Conservation (phyloP, 53 echinoderm and acorn worm species). For the Holothuria leucospilota region DNA sequence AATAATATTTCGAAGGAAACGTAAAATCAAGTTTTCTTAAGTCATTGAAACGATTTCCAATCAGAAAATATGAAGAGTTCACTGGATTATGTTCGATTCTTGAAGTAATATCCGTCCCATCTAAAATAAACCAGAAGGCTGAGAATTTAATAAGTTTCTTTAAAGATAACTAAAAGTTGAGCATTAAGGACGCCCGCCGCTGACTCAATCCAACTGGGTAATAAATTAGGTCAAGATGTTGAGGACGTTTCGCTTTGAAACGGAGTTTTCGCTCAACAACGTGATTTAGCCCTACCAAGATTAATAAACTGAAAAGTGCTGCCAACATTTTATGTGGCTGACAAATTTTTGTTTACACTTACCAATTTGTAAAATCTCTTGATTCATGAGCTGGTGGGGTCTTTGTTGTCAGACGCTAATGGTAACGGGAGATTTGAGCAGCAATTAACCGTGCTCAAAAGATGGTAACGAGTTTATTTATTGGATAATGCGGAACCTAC, state of each 20-base stretch:
- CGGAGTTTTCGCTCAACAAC: slow-evolving; percentile 39
- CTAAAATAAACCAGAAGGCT: too few relatives aligned
- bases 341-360: slow-evolving; percentile 51
- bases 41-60: too few relatives aligned
- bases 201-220: slow-evolving; percentile 20
- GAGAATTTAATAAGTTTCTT: too few relatives aligned
- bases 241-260: slow-evolving; percentile 19
- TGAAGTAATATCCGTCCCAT: too few relatives aligned
- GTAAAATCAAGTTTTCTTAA: too few relatives aligned
- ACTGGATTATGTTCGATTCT: too few relatives aligned
- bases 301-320: slow-evolving; percentile 51
- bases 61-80: too few relatives aligned
- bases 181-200: slow-evolving; percentile 9
- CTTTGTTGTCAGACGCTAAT: slow-evolving; percentile 49
- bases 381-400: slow-evolving; percentile 36
- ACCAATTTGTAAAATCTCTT: slow-evolving; percentile 46
- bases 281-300: slow-evolving; percentile 39
- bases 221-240: slow-evolving; percentile 46
- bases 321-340: slow-evolving; percentile 49
- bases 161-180: too few relatives aligned
- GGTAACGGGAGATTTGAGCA: slow-evolving; percentile 51
- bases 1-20: too few relatives aligned
- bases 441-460: slow-evolving; percentile 51
- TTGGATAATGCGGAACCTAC: slow-evolving; percentile 36
- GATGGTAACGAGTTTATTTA: slow-evolving; percentile 45